Base-by-base conservation (phyloP, 2,797 vertebrate species). In the Cottoperca gobio region DNA sequence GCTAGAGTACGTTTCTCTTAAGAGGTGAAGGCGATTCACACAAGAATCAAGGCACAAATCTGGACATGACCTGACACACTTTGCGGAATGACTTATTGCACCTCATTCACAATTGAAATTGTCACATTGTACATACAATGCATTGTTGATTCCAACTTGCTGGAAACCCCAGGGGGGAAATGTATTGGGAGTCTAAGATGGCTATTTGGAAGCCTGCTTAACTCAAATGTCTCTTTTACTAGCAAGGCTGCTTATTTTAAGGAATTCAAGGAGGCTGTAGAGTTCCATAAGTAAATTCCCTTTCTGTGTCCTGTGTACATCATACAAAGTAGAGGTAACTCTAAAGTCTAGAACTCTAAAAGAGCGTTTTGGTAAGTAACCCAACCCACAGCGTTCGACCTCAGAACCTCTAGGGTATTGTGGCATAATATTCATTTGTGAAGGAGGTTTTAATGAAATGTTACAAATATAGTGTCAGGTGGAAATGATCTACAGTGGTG, bases 31-130 rank as follows among this genome's bases (percentile, higher is more conserved):
- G 79, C 13, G 60, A 81, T 70, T 82, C 74, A 54, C 40, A 64
- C 68, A 68, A 61, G 77, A 83, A 85, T 80, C 80, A 90, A 89
- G 89, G 88, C 91, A 90, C 83, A 77, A 70, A 86, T 83, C 43
- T 82, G 73, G 81, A 87, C 78, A 61, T 28, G 70, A 86, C 64
- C 79, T 53, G 9, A 81, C 45, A n/a, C 49, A 16, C 19, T 23
- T 69, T 2, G 28, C 52, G 62, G 24, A 52, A 58, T 8, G 28
- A 76, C 48, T 17, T 37, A 64, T 65, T 61, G 64, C 58, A 42
- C 46, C 78, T 70, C 40, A 43, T 60, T 81, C 66, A 80, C 61
- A 61, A 64, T 1, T 43, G 12, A 39, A 52, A 33, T 17, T 2
- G 31, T 64, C 45, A 45, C 28, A 58, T 8, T 57, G 37, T 23